Base-by-base conservation (phyloP, 1,140 invertebrate genomes). In the Phocides pigmalion region DNA sequence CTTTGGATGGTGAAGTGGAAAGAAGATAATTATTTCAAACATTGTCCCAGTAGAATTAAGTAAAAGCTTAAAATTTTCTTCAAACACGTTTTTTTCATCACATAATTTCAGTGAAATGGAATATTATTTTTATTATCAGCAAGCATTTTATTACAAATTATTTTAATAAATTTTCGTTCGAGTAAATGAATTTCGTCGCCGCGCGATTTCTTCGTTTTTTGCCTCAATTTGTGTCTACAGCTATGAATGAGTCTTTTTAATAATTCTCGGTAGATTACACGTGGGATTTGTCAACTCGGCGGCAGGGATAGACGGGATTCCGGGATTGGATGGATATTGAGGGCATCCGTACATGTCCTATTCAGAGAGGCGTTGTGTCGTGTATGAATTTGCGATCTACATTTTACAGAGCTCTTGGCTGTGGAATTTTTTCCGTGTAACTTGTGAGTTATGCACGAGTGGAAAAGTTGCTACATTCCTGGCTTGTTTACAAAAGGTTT, bases 211-310 rank as follows among this genome's bases (percentile, higher is more conserved):
- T 22, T 9, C 25, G 35, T 59, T 59, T 58, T 58, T 59, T 19
- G 54, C 54, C 41, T 19, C 54, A 41, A 59, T 46, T 59, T 59
- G 54, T 32, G 54, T 41, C 42, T 59, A 16, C 41, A 46, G 54
- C 54, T 25, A 59, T 59, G 54, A 59, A 59, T 59, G 54, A 41
- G 41, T 25, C 54, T 59, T 59, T 46, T 59, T 58, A 58, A 58
- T 58, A 58, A 58, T 58, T 58, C 54, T 46, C 41, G 12, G 46
- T 32, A 58, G 54, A 58, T 58, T 58, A 46, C 53, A 58, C 53
- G 35, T 12, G 53, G 53, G 51, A 37, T 39, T 56, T 56, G 53
- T 56, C 53, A 44, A 54, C 51, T 37, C 51, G 19, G 16, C 32
- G 28, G 49, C 32, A 12, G 49, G 35, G 41, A 58, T 58, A 58